Evolutionary conservation across 2,888 invertebrate genomes (phyloP).

Genomic region (Ochropacha duplaris): DNA sequence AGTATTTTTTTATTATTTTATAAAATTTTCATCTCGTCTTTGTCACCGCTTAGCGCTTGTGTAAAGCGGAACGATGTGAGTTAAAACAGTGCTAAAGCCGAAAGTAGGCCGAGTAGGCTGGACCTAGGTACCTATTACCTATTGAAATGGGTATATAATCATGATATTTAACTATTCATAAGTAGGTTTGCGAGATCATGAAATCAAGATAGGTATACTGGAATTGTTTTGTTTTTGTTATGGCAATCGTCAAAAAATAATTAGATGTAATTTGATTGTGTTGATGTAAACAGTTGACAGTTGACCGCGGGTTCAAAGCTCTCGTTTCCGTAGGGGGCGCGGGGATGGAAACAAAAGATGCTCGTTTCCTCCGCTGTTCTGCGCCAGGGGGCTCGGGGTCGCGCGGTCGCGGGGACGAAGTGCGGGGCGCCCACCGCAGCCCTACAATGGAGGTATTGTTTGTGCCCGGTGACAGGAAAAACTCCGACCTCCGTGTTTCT

Average conservation of each 20-base stretch:
- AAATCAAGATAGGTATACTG: background rate
- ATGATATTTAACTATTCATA: too few species aligned
- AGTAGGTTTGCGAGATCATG: background rate
- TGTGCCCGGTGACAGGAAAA: conserved; percentile 83
- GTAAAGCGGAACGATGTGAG: too few species aligned
- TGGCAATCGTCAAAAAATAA: conserved; percentile 39
- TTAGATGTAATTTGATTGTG: conserved; percentile 55
- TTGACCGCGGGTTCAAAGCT: conserved; percentile 79
- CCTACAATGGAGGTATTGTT: conserved; percentile 79
- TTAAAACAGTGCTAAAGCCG: background rate
- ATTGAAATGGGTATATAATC: too few species aligned
- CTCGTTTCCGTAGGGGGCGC: conserved; percentile 63
- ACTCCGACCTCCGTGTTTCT: conserved; percentile 82
- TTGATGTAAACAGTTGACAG: conserved; percentile 74
- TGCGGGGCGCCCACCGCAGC: conserved; percentile 32
- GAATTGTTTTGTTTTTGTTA: background rate
- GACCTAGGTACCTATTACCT: too few species aligned
- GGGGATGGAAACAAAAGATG: conserved; percentile 78
- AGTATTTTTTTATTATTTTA: background rate
- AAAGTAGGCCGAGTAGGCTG: too few species aligned
- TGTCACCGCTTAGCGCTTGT: background rate
- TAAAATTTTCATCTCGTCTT: background rate
- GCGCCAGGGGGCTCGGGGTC: conserved; percentile 39
- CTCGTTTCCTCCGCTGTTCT: conserved; percentile 75
- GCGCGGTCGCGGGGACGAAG: conserved; percentile 36